Evolutionary conservation across 2,888 invertebrate species (phyloP).

Genomic region (Dicyrtoma fusca): DNA sequence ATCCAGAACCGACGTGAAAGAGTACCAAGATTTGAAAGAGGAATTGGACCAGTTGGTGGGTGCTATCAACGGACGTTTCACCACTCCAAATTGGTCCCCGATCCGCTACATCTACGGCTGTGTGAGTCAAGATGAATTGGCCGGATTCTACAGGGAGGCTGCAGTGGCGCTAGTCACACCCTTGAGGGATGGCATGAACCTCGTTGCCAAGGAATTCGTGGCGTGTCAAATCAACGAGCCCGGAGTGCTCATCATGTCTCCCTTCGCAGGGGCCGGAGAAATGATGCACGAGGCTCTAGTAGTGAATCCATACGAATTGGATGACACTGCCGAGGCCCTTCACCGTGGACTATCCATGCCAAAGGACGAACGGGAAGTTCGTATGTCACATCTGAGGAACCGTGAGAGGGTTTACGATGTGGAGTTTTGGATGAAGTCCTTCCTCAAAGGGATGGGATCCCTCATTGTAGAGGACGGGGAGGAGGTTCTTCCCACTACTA

Average conservation of each 20-base stretch:
- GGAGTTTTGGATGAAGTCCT: slow-evolving; percentile 85
- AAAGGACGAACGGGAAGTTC: slow-evolving; percentile 79
- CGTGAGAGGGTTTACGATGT: slow-evolving; percentile 83
- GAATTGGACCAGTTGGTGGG: slow-evolving; percentile 89
- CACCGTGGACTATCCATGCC: slow-evolving; percentile 88
- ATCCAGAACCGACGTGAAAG: slow-evolving; percentile 85
- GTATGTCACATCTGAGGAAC: slow-evolving; percentile 82
- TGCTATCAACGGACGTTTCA: slow-evolving; percentile 83
- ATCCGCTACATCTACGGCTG: slow-evolving; percentile 88
- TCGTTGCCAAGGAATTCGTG: slow-evolving; percentile 90
- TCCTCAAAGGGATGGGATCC: slow-evolving; percentile 82
- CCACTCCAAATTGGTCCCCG: slow-evolving; percentile 90
- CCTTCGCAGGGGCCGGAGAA: slow-evolving; percentile 89
- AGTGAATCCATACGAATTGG: slow-evolving; percentile 86
- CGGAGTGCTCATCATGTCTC: slow-evolving; percentile 84
- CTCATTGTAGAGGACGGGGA: slow-evolving; percentile 67
- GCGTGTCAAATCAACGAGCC: slow-evolving; percentile 86
- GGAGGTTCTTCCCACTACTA: slow-evolving; percentile 78
- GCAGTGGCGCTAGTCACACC: slow-evolving; percentile 87
- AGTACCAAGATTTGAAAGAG: slow-evolving; percentile 86
- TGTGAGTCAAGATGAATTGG: slow-evolving; percentile 81
- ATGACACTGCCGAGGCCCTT: slow-evolving; percentile 83
- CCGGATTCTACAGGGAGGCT: slow-evolving; percentile 79
- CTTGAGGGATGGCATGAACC: slow-evolving; percentile 74
- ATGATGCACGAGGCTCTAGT: slow-evolving; percentile 92